Evolutionary conservation across 2,888 invertebrate species (phyloP).

Genomic region (Dryadula phaetusa): DNA sequence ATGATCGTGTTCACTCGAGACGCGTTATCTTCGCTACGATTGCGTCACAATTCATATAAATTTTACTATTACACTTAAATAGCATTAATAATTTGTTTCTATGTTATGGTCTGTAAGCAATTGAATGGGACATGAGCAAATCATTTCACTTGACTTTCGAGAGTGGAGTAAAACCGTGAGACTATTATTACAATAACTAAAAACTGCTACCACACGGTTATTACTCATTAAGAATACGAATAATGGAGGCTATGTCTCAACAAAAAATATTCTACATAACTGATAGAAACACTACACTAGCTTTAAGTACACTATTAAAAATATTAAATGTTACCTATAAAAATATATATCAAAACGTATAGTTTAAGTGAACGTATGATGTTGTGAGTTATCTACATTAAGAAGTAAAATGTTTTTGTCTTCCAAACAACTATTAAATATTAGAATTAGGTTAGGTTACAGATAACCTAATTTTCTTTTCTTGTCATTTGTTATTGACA

Average conservation of each 20-base stretch:
- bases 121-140: slow-evolving; percentile 52
- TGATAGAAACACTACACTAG: not conserved
- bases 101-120: slow-evolving; percentile 23
- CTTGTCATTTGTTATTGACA: not conserved
- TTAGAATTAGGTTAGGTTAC: too few relatives aligned
- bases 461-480: not conserved
- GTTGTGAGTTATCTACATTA: too few relatives aligned
- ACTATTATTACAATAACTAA: slow-evolving; percentile 64
- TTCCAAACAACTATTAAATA: too few relatives aligned
- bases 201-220: slow-evolving; percentile 17
- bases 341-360: not conserved
- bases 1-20: not conserved
- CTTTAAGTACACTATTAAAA: too few relatives aligned
- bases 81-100: slow-evolving; percentile 2
- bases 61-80: not conserved
- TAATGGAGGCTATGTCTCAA: slow-evolving; percentile 24
- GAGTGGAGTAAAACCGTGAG: slow-evolving; percentile 77
- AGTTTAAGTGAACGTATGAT: too few relatives aligned
- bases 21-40: not conserved
- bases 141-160: slow-evolving; percentile 74
- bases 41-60: not conserved
- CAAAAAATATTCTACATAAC: slow-evolving; percentile 16
- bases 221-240: slow-evolving; percentile 30
- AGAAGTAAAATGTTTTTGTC: too few relatives aligned
- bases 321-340: not conserved